These are phyloP conservation scores for Hemiscyllium ocellatum DNA, from an alignment of 2,113 vertebrate genomes.

Conservation along the genomic window DNA sequence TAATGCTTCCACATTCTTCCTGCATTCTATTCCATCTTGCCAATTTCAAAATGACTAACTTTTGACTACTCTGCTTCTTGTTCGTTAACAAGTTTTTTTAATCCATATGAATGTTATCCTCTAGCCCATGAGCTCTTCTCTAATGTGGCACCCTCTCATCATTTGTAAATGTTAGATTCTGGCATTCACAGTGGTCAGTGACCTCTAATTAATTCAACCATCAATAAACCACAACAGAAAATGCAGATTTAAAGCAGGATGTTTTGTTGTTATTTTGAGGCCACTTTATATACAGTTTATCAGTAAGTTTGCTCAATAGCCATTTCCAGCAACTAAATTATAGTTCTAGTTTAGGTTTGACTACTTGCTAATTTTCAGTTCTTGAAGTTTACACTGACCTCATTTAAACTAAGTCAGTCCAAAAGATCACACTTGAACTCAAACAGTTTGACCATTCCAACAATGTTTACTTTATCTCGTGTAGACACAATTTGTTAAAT, in stretches of 20 bases:
- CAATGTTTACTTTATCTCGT: background rate
- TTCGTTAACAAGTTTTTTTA: background rate
- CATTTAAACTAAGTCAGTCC: background rate
- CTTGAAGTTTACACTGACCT: background rate
- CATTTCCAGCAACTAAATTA: background rate
- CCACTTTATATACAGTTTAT: background rate
- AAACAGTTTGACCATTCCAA: background rate
- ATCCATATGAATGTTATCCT: background rate
- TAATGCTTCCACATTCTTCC: too few species aligned
- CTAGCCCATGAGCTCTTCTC: background rate
- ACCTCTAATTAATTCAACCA: background rate
- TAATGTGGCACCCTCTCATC: background rate
- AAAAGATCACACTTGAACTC: background rate
- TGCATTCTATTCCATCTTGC: too few species aligned
- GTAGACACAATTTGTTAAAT: background rate
- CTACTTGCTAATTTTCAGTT: background rate
- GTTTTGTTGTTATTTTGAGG: background rate
- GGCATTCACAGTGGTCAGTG: background rate
- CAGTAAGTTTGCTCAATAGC: background rate
- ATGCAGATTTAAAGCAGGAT: background rate
- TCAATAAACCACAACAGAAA: background rate
- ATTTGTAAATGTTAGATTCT: background rate
- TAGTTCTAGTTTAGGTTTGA: background rate
- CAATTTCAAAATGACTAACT: too few species aligned
- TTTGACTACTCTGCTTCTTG: background rate